A percentile compares a stretch with the other conserved stretches of the same genome.
Conservation (phyloP, 2,797 vertebrate species). For the Amblyraja radiata region DNA sequence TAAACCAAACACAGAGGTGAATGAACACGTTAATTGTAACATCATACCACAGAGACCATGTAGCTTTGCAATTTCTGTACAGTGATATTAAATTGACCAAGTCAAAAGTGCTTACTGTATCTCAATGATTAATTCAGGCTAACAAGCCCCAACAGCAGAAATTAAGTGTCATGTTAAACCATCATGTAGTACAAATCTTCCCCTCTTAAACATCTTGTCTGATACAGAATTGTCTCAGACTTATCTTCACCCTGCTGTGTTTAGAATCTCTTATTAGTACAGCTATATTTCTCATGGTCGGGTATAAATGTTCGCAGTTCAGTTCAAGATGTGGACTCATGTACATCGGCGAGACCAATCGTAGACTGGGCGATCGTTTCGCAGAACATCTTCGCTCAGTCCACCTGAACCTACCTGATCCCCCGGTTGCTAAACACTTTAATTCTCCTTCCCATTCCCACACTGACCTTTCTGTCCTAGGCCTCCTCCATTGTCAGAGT, state of each 20-base stretch:
- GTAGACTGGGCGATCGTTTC: too few relatives aligned
- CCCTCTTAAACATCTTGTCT: slow-evolving; percentile 16
- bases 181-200: background rate
- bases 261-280: background rate
- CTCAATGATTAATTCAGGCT: background rate
- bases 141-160: slow-evolving; percentile 27
- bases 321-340: too few relatives aligned
- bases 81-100: background rate
- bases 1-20: background rate
- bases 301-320: background rate
- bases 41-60: background rate
- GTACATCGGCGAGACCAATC: too few relatives aligned
- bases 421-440: too few relatives aligned
- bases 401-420: too few relatives aligned
- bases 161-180: slow-evolving; percentile 20
- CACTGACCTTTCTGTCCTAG: too few relatives aligned
- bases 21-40: too few relatives aligned
- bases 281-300: background rate
- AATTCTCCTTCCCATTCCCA: too few relatives aligned
- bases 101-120: background rate
- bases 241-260: slow-evolving; percentile 3
- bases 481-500: too few relatives aligned
- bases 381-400: too few relatives aligned
- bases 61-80: background rate
- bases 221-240: slow-evolving; percentile 1